Evolutionary conservation across 1,140 invertebrate species (phyloP), one percentile per base, ranked within the genome.

Genomic region (Drosophila novamexicana): DNA sequence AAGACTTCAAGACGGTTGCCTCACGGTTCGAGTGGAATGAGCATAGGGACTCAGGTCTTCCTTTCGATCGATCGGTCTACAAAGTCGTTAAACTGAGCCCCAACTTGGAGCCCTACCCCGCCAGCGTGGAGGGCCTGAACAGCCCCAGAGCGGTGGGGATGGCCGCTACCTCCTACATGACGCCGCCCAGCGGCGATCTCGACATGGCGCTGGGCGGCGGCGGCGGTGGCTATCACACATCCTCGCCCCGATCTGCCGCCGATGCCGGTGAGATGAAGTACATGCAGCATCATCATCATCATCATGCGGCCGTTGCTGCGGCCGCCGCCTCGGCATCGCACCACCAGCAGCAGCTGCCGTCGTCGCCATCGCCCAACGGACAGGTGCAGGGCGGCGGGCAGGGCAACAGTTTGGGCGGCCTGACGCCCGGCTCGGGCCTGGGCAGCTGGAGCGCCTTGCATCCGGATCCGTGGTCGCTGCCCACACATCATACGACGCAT

Each of bases 261-360:
- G 95, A 96, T 94, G 96, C 96, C 80, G 95, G 95, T 82, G 97
- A 98, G 93, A 98, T 98, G 97, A 98, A 98, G 93, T 98, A 98
- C 93, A 95, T 97, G 94, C 95, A 97, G 63, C 95, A 95, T 69
- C 94, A 95, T 52, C 96, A 97, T 92, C 96, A 96, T 92, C 96
- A 96, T 84, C 95, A 96, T 81, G 71, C 70, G 7, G 89, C 88
- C 0, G 94, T 95, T 37, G 95, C 95, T 45, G 94, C 95, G 75
- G 95, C 95, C 56, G 95, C 95, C 64, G 94, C 95, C 82, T 62
- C 95, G 63, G 94, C 95, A 82, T 58, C 75, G 5, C 67, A 70
- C 22, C 81, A 84, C 10, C 95, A 96, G 76, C 96, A 96, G 89
- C 95, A 96, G 91, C 94, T 95, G 93, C 94, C 95, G 63, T 94